phyloP scores from a whole-genome alignment of 2,888 invertebrate species.

The Pasiphila rectangulata region DNA sequence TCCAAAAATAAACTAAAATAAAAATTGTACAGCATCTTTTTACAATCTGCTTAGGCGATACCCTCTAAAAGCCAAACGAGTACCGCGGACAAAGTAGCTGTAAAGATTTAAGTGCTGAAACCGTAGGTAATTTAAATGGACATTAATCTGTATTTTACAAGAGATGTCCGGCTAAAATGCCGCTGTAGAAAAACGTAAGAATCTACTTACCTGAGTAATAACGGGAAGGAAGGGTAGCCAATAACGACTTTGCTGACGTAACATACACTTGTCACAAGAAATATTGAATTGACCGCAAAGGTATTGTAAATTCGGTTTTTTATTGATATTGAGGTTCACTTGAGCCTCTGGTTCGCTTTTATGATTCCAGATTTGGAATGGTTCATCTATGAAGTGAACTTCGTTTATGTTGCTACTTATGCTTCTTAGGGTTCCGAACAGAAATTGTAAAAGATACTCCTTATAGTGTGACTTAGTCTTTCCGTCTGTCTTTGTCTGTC shows the following conservation, averaged over 20 bases:
- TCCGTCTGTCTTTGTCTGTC: no score
- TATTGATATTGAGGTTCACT: not conserved
- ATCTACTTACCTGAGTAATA: slow-evolving; percentile 22
- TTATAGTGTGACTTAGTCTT: no score
- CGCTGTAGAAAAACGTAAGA: slow-evolving; percentile 9
- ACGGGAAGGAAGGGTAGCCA: slow-evolving; percentile 20
- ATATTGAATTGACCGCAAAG: slow-evolving; percentile 1
- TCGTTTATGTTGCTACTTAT: no score
- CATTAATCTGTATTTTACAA: slow-evolving; percentile 8
- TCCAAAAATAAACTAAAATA: no score
- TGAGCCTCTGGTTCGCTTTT: no score
- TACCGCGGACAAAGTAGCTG: not conserved
- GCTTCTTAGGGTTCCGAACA: no score
- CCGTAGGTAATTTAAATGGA: slow-evolving; percentile 5
- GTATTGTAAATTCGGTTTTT: not conserved
- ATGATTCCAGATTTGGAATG: no score
- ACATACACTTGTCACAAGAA: slow-evolving; percentile 8
- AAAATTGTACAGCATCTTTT: no score
- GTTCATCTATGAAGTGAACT: no score
- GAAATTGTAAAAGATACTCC: no score
- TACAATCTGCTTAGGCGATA: no score
- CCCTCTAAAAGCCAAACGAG: no score
- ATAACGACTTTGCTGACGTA: slow-evolving; percentile 18
- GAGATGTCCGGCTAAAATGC: slow-evolving; percentile 11
- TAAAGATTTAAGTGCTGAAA: slow-evolving; percentile 1